Conservation (phyloP, 2,797 vertebrate genomes). For the Cyclopterus lumpus region DNA sequence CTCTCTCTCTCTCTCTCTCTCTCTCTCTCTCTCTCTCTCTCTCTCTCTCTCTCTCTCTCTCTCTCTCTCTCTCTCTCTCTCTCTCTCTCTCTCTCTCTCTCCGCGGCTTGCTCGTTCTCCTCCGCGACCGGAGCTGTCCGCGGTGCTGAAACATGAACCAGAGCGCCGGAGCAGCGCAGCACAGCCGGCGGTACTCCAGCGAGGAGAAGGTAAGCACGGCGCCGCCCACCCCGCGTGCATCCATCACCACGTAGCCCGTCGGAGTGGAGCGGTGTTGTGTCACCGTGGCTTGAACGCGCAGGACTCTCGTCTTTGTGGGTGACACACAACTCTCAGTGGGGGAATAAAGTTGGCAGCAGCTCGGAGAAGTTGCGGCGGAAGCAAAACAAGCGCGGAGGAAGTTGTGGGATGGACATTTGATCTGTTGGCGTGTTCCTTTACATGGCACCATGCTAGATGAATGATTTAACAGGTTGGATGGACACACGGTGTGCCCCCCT, state of each 20-base stretch:
- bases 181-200: slow-evolving; percentile 65
- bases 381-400: slow-evolving; percentile 30
- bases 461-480: slow-evolving; percentile 42
- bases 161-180: slow-evolving; percentile 88
- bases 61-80: neutral
- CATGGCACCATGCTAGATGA: slow-evolving; percentile 24
- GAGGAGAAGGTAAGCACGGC: slow-evolving; percentile 65
- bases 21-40: neutral
- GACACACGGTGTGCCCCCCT: slow-evolving; percentile 5
- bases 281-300: neutral
- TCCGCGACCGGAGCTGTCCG: slow-evolving; percentile 64
- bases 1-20: neutral
- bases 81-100: neutral
- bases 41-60: neutral
- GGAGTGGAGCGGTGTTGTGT: neutral
- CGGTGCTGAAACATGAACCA: slow-evolving; percentile 89
- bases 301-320: neutral
- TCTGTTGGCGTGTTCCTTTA: neutral
- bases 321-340: neutral
- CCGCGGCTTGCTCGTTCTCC: neutral
- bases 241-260: neutral
- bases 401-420: slow-evolving; percentile 3
- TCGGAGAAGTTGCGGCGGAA: neutral
- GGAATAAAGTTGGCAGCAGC: slow-evolving; percentile 31
- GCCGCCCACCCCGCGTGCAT: neutral